These are phyloP conservation scores for Lomographa bimaculata DNA, from an alignment of 2,888 invertebrate species.

Conservation along the genomic window DNA sequence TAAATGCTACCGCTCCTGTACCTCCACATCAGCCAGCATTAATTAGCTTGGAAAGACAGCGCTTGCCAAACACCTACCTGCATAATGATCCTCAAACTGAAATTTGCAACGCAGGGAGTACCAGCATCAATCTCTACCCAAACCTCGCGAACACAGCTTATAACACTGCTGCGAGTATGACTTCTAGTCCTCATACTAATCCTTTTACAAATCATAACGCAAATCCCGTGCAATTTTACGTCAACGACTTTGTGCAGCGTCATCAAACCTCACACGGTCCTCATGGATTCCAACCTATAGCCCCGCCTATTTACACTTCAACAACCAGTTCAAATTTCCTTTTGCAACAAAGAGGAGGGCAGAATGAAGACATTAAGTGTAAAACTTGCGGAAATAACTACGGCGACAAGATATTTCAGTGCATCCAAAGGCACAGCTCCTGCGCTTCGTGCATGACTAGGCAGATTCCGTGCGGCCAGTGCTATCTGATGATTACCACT, in stretches of 20 bases:
- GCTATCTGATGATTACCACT: constrained; percentile 41
- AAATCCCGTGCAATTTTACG: constrained; percentile 1
- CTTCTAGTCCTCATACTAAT: too few species aligned
- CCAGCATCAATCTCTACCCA: constrained; percentile 26
- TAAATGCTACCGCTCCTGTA: too few species aligned
- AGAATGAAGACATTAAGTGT: constrained; percentile 41
- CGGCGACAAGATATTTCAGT: constrained; percentile 51
- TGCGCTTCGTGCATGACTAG: constrained; percentile 44
- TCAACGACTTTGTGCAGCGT: constrained; percentile 1
- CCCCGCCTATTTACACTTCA: constrained; percentile 14
- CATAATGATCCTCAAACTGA: constrained; percentile 24
- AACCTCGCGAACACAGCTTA: constrained; percentile 21
- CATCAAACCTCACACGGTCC: neutral
- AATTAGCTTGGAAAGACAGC: constrained; percentile 37
- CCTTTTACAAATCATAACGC: constrained; percentile 1
- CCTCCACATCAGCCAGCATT: too few species aligned
- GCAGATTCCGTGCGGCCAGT: constrained; percentile 42
- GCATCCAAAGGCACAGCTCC: constrained; percentile 52
- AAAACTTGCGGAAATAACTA: constrained; percentile 47
- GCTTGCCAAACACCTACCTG: constrained; percentile 33
- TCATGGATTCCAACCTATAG: neutral
- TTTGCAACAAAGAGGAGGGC: constrained; percentile 4
- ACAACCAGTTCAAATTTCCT: constrained; percentile 3
- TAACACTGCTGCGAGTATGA: too few species aligned
- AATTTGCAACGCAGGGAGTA: neutral